These are phyloP conservation scores for Cantharis lateralis DNA, from an alignment of 2,888 invertebrate species.

Conservation along the genomic window DNA sequence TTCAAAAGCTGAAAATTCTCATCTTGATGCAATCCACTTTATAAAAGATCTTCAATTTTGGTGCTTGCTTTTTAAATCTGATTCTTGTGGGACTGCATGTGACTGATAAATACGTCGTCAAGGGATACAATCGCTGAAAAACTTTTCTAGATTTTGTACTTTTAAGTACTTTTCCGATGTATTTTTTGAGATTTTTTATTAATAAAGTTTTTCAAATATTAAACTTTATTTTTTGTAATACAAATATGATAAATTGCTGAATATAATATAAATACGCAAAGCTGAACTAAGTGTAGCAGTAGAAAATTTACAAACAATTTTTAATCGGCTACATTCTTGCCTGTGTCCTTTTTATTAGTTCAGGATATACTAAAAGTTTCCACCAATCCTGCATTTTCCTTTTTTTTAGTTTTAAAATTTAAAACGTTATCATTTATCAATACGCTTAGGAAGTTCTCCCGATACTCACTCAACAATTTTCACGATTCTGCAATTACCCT, in stretches of 20 bases:
- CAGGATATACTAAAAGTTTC: too few species aligned
- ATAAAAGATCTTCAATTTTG: slow-evolving; percentile 25
- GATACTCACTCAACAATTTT: too few species aligned
- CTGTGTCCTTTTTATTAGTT: too few species aligned
- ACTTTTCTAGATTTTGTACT: slow-evolving; percentile 9
- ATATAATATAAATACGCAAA: too few species aligned
- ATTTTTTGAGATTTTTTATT: neutral
- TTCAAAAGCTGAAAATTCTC: slow-evolving; percentile 25
- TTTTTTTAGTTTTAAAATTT: too few species aligned
- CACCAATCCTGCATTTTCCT: too few species aligned
- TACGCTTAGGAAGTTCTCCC: too few species aligned
- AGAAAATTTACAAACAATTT: too few species aligned
- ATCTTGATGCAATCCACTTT: slow-evolving; percentile 28
- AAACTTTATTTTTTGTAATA: neutral
- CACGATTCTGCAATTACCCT: too few species aligned
- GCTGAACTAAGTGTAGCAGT: neutral
- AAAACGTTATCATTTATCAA: too few species aligned
- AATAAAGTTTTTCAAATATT: neutral
- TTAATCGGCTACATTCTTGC: too few species aligned
- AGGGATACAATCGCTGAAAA: slow-evolving; percentile 22
- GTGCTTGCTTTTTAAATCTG: slow-evolving; percentile 28
- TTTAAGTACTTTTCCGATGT: neutral
- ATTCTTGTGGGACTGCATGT: slow-evolving; percentile 31
- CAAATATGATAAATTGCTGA: neutral
- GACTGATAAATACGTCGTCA: slow-evolving; percentile 30